These are phyloP conservation scores for Dicrurus megarhynchus DNA, from an alignment of 2,113 vertebrate species.

Conservation along the genomic window DNA sequence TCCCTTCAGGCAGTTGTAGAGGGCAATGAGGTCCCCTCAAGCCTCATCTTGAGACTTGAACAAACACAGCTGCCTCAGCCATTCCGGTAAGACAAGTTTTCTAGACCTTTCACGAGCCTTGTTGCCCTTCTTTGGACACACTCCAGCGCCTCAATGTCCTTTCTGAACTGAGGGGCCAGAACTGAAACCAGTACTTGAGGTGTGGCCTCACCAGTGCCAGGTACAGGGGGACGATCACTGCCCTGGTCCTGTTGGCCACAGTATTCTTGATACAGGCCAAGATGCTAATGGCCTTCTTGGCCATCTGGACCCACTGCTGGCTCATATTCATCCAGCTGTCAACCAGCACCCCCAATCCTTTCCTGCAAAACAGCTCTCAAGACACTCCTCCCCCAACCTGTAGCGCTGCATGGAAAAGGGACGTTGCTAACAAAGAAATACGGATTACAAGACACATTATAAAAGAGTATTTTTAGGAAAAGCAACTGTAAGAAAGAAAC, in stretches of 20 bases:
- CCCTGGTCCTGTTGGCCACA: not conserved
- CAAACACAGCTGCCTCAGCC: not conserved
- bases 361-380: not conserved
- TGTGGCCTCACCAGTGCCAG: not conserved
- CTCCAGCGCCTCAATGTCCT: not conserved
- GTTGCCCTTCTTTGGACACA: rapidly evolving
- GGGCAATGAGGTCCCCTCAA: not conserved
- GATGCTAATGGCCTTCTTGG: not conserved
- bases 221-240: too few relatives aligned
- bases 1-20: not conserved
- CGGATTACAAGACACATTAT: not conserved
- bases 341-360: not conserved
- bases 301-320: not conserved
- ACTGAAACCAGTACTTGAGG: not conserved
- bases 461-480: not conserved
- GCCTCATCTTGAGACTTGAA: not conserved
- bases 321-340: not conserved
- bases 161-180: not conserved
- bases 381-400: not conserved
- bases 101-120: not conserved
- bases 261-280: not conserved
- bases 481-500: not conserved
- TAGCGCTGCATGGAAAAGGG: not conserved
- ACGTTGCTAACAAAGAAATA: not conserved
- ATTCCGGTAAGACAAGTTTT: not conserved